Evolutionary conservation across 1,140 invertebrate genomes (phyloP).

Genomic region (Pteromalus puparum): DNA sequence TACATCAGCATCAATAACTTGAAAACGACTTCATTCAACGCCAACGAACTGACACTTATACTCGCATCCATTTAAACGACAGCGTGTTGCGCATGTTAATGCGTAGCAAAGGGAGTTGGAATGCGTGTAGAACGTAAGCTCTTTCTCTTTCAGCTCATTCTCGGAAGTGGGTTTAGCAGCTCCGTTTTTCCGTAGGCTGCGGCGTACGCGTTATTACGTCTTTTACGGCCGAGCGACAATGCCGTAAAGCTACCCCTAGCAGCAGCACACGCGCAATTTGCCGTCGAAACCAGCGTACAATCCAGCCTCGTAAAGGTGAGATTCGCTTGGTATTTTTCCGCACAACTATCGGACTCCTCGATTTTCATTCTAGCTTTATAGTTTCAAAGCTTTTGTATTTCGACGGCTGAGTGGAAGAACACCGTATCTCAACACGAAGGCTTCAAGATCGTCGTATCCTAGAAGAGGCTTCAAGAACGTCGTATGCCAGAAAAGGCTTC

Average conservation of each 20-base stretch:
- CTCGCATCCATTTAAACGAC: neutral
- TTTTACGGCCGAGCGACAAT: conserved; percentile 32
- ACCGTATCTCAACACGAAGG: no score
- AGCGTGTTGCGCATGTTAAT: neutral
- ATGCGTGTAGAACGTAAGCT: neutral
- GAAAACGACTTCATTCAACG: no score
- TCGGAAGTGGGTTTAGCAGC: conserved; percentile 5
- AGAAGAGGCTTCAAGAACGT: no score
- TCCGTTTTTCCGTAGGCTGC: neutral
- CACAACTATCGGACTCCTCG: neutral
- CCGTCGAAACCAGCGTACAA: neutral
- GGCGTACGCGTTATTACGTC: conserved; percentile 31
- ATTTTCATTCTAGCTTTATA: neutral
- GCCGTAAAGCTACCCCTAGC: conserved; percentile 6
- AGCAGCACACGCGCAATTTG: conserved; percentile 33
- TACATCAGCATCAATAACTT: no score
- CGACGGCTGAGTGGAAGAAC: no score
- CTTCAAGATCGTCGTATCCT: no score
- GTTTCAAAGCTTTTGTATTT: neutral
- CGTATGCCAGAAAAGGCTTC: no score
- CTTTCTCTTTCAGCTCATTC: neutral
- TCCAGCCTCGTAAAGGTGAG: conserved; percentile 36
- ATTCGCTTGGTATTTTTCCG: conserved; percentile 31
- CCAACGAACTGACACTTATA: neutral
- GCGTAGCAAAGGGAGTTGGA: neutral